Percentiles rank a stretch among this genome's conserved stretches.
Conservation (phyloP, 1,140 invertebrate species). For the Hydropsyche tenuis region DNA sequence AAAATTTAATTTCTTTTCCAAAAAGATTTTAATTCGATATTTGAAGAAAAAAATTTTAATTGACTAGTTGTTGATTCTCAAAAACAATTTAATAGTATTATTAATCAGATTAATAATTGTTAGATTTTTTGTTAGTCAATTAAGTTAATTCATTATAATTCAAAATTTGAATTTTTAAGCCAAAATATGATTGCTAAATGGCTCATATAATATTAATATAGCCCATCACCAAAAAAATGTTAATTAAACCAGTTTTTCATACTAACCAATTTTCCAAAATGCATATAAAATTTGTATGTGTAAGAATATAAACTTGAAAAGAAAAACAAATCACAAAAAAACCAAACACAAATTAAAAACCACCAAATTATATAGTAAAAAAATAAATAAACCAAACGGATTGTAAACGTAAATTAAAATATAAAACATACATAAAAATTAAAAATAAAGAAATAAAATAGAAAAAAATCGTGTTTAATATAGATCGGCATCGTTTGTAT, state of each 20-base stretch:
- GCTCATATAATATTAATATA: conserved; percentile 5
- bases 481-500: no score
- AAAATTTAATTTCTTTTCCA: no score
- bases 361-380: background rate
- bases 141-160: background rate
- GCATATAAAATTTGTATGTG: conserved; percentile 4
- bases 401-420: background rate
- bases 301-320: background rate
- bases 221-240: conserved; percentile 31
- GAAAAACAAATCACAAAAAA: background rate
- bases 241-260: conserved; percentile 16
- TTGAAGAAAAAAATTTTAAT: background rate
- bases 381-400: background rate
- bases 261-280: conserved; percentile 19
- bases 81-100: conserved; percentile 2
- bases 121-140: background rate
- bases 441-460: conserved; percentile 31
- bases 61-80: background rate
- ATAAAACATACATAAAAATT: background rate
- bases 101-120: no score
- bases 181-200: background rate
- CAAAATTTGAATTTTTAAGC: no score
- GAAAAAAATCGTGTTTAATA: background rate
- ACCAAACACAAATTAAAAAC: background rate
- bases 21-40: no score